phyloP scores from a whole-genome alignment of 1,140 invertebrate genomes.

The Lasioglossum baleicum region DNA sequence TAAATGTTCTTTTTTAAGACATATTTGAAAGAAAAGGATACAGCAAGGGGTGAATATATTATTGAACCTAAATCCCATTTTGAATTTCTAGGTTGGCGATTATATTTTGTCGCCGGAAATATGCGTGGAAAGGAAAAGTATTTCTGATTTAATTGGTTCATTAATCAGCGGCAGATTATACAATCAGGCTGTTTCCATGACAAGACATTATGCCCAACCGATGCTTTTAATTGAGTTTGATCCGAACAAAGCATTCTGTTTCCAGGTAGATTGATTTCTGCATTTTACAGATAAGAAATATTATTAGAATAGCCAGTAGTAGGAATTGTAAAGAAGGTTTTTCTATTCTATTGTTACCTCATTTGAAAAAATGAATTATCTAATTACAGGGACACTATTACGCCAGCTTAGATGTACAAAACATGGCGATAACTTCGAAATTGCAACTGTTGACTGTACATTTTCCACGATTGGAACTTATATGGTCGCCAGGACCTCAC shows the following conservation, averaged over 20 bases:
- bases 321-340: no score
- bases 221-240: conserved; percentile 99
- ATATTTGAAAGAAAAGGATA: no score
- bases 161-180: conserved; percentile 96
- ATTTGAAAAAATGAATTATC: conserved; percentile 2
- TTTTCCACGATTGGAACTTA: conserved; percentile 93
- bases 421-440: conserved; percentile 89
- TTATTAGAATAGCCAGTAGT: no score
- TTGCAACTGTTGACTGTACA: conserved; percentile 95
- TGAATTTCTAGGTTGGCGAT: conserved; percentile 90
- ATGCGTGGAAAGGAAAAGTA: conserved; percentile 97
- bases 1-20: no score
- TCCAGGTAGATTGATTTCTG: conserved; percentile 84
- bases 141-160: conserved; percentile 98
- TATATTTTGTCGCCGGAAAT: conserved; percentile 98
- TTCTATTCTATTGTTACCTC: not conserved
- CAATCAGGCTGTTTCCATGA: conserved; percentile 96
- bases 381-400: conserved; percentile 87
- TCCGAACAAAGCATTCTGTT: conserved; percentile 93
- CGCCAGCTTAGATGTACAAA: conserved; percentile 87
- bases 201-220: conserved; percentile 91
- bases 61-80: not conserved
- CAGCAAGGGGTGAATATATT: no score
- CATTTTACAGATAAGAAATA: not conserved
- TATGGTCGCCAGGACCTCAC: conserved; percentile 97